Percentiles rank a stretch among this genome's conserved stretches.
These are phyloP conservation scores for Oncopeltus fasciatus DNA, from an alignment of 1,140 invertebrate species.

Conservation along the genomic window DNA sequence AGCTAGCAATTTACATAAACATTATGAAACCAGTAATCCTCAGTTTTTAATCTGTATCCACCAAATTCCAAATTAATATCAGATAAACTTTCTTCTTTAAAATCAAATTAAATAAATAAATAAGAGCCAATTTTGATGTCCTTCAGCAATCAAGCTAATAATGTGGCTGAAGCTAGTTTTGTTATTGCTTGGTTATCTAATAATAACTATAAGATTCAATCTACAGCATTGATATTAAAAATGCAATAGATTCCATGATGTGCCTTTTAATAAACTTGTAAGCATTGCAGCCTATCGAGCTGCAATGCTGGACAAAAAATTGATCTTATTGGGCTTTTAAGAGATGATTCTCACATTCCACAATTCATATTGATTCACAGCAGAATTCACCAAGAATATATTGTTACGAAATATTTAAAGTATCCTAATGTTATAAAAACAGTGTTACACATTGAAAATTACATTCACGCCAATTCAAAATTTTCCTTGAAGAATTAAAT, in stretches of 20 bases:
- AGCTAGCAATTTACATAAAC: constrained; percentile 21
- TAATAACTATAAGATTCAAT: neutral
- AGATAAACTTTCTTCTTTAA: constrained; percentile 19
- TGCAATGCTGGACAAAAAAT: constrained; percentile 17
- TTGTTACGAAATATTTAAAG: constrained; percentile 23
- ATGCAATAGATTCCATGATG: neutral
- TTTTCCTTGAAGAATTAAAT: neutral
- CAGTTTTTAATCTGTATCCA: constrained; percentile 20
- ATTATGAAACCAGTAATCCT: constrained; percentile 23
- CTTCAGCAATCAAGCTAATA: constrained; percentile 23
- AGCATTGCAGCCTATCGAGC: constrained; percentile 12
- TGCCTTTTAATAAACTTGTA: constrained; percentile 5
- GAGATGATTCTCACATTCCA: constrained; percentile 8
- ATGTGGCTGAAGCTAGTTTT: constrained; percentile 22
- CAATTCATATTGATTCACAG: constrained; percentile 15
- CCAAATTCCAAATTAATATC: constrained; percentile 16
- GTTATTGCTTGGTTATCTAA: constrained; percentile 19
- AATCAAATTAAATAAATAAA: constrained; percentile 19
- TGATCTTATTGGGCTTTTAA: constrained; percentile 20
- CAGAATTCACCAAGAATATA: constrained; percentile 23
- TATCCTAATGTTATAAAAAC: constrained; percentile 19
- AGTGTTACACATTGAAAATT: constrained; percentile 21
- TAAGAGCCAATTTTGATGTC: constrained; percentile 21
- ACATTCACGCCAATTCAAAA: neutral
- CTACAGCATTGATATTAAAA: neutral